A percentile compares a stretch with the other conserved stretches of the same genome.
Evolutionary conservation across 2,113 vertebrate species (phyloP).

Genomic region (Myrmophylax atrothorax): DNA sequence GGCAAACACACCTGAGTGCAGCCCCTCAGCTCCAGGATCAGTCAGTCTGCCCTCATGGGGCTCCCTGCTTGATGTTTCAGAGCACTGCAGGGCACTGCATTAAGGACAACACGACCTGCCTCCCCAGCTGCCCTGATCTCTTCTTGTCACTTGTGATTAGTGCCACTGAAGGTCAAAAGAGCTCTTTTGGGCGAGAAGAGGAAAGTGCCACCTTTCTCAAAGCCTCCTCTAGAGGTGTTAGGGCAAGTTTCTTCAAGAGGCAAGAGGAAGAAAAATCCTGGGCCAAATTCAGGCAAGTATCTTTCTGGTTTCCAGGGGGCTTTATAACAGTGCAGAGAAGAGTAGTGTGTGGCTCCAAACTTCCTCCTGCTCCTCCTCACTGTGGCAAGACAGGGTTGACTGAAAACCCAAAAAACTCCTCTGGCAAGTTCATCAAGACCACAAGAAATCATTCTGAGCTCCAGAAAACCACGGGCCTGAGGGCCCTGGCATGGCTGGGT

Average conservation of each 20-base stretch:
- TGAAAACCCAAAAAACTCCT: not conserved
- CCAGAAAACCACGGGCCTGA: not conserved
- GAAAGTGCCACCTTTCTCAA: not conserved
- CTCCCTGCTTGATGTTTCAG: not conserved
- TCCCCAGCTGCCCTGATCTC: not conserved
- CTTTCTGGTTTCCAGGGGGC: not conserved
- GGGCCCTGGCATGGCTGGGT: not conserved
- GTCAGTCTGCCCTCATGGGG: not conserved
- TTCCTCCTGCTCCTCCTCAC: not conserved
- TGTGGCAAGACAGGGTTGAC: not conserved
- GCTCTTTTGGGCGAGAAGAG: not conserved
- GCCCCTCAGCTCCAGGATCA: not conserved
- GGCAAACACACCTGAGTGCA: not conserved
- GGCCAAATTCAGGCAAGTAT: not conserved
- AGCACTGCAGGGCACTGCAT: not conserved
- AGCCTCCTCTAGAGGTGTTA: not conserved
- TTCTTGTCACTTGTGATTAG: not conserved
- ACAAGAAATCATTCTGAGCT: not conserved
- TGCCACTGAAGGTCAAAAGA: not conserved
- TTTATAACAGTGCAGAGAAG: not conserved
- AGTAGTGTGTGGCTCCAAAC: not conserved
- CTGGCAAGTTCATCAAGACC: not conserved
- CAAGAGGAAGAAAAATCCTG: not conserved
- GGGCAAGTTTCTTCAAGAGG: not conserved
- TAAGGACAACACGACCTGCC: not conserved